These are phyloP conservation scores for Colinus virginianus DNA, from an alignment of 2,113 vertebrate genomes.

Conservation along the genomic window DNA sequence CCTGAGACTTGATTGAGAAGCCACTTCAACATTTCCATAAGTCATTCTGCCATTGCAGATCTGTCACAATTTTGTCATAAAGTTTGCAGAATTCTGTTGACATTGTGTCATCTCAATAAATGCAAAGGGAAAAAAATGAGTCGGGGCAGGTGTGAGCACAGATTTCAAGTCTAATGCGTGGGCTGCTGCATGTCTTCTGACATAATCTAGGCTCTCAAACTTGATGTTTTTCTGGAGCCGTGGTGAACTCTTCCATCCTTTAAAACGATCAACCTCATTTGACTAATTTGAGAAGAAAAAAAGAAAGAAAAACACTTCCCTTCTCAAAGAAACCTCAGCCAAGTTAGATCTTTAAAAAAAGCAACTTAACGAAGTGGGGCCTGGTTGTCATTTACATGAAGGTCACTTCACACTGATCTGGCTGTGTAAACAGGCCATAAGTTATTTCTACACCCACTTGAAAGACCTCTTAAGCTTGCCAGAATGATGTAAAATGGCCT, in stretches of 20 bases:
- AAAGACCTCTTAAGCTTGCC: conserved; percentile 66
- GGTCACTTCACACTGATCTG: conserved; percentile 73
- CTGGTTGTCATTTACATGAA: conserved; percentile 68
- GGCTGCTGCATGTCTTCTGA: conserved; percentile 79
- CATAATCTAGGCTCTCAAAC: conserved; percentile 78
- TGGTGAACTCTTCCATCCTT: conserved; percentile 78
- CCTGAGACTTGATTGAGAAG: conserved; percentile 78
- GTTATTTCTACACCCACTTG: conserved; percentile 69
- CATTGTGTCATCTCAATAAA: conserved; percentile 80
- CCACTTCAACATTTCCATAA: conserved; percentile 78
- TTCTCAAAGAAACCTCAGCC: conserved; percentile 52
- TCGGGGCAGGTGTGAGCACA: conserved; percentile 78
- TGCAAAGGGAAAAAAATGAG: conserved; percentile 77
- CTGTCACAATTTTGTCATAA: conserved; percentile 80
- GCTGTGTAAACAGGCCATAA: conserved; percentile 67
- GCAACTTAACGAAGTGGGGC: conserved; percentile 29
- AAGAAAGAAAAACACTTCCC: conserved; percentile 52
- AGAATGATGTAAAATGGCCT: conserved; percentile 66
- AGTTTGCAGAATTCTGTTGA: conserved; percentile 80
- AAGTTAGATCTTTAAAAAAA: conserved; percentile 63
- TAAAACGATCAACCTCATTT: conserved; percentile 73
- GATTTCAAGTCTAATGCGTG: conserved; percentile 80
- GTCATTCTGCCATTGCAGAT: conserved; percentile 79
- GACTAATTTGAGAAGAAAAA: conserved; percentile 71
- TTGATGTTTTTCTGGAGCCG: conserved; percentile 77